Percentiles rank a stretch among this genome's conserved stretches.
phyloP scores from a whole-genome alignment of 1,140 invertebrate species.

The Cyphomyrmex costatus region DNA sequence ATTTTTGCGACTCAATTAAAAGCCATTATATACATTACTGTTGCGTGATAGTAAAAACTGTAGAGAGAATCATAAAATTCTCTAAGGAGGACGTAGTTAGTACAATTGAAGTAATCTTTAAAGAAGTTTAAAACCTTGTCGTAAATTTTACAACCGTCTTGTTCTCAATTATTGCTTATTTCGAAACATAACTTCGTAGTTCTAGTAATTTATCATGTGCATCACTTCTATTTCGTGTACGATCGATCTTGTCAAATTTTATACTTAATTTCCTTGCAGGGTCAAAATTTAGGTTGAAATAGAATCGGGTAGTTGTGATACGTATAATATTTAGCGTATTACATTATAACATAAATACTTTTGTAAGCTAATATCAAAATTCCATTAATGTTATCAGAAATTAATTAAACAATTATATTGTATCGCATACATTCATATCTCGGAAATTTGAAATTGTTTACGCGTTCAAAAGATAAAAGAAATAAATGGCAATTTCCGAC shows the following conservation, averaged over 20 bases:
- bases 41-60: not conserved
- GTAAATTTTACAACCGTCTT: slow-evolving; percentile 4
- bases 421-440: not conserved
- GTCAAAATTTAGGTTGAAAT: slow-evolving; percentile 8
- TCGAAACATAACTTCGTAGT: slow-evolving; percentile 31
- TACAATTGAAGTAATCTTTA: not conserved
- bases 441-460: not conserved
- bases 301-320: not conserved
- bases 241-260: slow-evolving; percentile 40
- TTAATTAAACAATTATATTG: slow-evolving; percentile 7
- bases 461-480: not conserved
- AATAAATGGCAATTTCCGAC: not conserved
- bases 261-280: not conserved
- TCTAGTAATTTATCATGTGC: slow-evolving; percentile 28
- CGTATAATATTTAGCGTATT: not conserved
- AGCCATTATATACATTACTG: not conserved
- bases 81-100: not conserved
- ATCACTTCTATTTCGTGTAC: not conserved
- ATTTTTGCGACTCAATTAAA: slow-evolving; percentile 10
- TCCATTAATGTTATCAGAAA: slow-evolving; percentile 7
- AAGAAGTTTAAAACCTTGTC: not conserved
- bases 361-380: not conserved
- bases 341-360: not conserved
- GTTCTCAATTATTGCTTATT: slow-evolving; percentile 22
- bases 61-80: not conserved